Evolutionary conservation across 2,797 vertebrate species (phyloP).

Genomic region (Halcyon leucocephala): DNA sequence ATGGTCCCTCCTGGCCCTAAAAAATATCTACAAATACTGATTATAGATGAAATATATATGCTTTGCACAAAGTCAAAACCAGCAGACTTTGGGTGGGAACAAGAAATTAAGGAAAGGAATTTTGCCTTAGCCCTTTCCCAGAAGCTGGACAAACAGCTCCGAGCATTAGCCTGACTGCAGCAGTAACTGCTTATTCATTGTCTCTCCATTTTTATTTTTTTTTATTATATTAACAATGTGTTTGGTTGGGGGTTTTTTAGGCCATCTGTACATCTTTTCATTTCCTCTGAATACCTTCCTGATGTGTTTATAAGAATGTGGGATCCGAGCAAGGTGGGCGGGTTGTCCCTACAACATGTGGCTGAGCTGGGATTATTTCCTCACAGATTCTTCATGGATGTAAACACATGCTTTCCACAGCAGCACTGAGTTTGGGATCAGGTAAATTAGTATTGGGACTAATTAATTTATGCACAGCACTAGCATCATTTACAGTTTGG

Average conservation of each 20-base stretch:
- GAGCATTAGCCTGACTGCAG: neutral
- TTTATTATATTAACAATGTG: neutral
- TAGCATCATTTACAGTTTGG: neutral
- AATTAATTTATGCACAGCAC: neutral
- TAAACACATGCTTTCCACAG: neutral
- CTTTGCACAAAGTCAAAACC: slow-evolving; percentile 19
- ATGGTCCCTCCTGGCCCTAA: slow-evolving; percentile 47
- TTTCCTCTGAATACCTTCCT: neutral
- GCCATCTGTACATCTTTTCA: neutral
- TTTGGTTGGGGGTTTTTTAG: neutral
- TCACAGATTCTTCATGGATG: rapidly evolving
- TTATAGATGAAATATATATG: slow-evolving; percentile 54
- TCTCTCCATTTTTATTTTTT: neutral
- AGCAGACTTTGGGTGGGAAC: slow-evolving; percentile 38
- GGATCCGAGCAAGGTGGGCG: rapidly evolving
- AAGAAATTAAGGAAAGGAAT: slow-evolving; percentile 25
- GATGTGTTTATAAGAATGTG: neutral
- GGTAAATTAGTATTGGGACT: neutral
- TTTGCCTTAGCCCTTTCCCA: neutral
- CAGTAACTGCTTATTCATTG: neutral
- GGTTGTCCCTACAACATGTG: rapidly evolving
- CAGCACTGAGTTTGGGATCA: neutral
- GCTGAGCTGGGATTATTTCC: neutral
- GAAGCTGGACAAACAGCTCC: neutral
- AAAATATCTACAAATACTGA: slow-evolving; percentile 24